Evolutionary conservation across 2,888 invertebrate genomes (phyloP).

Genomic region (Oligia latruncula): DNA sequence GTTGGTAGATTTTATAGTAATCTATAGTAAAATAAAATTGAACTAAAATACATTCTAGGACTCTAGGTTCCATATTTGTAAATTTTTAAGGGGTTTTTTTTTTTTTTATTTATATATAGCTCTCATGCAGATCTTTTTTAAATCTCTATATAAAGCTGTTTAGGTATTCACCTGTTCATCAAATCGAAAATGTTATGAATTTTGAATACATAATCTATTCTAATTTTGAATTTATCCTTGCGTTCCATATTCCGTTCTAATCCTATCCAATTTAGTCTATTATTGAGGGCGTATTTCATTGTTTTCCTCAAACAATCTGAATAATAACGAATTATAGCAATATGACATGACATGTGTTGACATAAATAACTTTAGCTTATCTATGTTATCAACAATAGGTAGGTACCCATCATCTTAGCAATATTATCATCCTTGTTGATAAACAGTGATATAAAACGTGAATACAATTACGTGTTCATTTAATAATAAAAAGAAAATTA

Average conservation of each 20-base stretch:
- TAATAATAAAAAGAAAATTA: constrained; percentile 32
- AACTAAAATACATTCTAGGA: neutral
- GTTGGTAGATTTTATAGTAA: constrained; percentile 7
- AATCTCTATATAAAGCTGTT: neutral
- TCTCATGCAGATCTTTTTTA: neutral
- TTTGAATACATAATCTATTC: neutral
- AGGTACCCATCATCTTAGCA: neutral
- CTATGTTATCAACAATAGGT: neutral
- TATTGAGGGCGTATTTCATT: constrained; percentile 50
- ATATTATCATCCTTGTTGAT: neutral
- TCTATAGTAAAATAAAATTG: neutral
- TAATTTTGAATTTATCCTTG: constrained; percentile 28
- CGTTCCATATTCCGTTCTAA: constrained; percentile 15
- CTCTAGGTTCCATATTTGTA: too few relatives aligned
- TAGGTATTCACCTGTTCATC: neutral
- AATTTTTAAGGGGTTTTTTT: too few relatives aligned
- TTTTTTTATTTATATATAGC: neutral
- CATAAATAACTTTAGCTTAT: neutral
- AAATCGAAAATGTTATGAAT: neutral
- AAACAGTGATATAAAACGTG: constrained; percentile 6
- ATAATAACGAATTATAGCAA: neutral
- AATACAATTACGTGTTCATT: constrained; percentile 17
- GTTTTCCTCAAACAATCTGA: constrained; percentile 34
- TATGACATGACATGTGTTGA: constrained; percentile 6
- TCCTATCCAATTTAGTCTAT: constrained; percentile 33